These are phyloP conservation scores for Tachycineta bicolor DNA, from an alignment of 2,113 vertebrate genomes.

Conservation along the genomic window DNA sequence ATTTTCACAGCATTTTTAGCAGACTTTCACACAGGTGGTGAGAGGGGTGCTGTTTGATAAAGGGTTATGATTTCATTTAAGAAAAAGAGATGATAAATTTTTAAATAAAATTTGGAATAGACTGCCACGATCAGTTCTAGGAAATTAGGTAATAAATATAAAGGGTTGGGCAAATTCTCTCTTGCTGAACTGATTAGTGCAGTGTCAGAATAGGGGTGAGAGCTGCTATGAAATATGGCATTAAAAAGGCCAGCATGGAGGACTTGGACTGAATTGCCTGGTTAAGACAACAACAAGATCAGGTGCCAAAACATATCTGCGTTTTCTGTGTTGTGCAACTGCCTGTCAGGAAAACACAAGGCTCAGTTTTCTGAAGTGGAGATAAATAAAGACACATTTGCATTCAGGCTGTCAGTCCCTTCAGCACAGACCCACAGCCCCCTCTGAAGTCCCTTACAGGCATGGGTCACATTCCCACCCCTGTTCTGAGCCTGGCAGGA, in stretches of 20 bases:
- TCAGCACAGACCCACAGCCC: not conserved
- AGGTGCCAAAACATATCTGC: not conserved
- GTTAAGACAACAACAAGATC: not conserved
- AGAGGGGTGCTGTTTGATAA: not conserved
- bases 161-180: not conserved
- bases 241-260: not conserved
- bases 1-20: not conserved
- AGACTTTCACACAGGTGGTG: fast-evolving
- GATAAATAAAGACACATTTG: not conserved
- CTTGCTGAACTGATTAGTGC: not conserved
- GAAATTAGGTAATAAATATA: not conserved
- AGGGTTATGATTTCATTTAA: not conserved
- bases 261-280: not conserved
- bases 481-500: not conserved
- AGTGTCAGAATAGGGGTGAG: not conserved
- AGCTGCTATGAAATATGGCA: not conserved
- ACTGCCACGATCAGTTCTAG: not conserved
- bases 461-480: not conserved
- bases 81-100: not conserved
- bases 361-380: not conserved
- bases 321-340: not conserved
- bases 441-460: not conserved
- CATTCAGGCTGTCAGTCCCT: not conserved
- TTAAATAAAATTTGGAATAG: not conserved
- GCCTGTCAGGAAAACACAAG: not conserved